A percentile compares a stretch with the other conserved stretches of the same genome.
phyloP scores from a whole-genome alignment of 2,113 vertebrate genomes.

The Nyctibius bracteatus region DNA sequence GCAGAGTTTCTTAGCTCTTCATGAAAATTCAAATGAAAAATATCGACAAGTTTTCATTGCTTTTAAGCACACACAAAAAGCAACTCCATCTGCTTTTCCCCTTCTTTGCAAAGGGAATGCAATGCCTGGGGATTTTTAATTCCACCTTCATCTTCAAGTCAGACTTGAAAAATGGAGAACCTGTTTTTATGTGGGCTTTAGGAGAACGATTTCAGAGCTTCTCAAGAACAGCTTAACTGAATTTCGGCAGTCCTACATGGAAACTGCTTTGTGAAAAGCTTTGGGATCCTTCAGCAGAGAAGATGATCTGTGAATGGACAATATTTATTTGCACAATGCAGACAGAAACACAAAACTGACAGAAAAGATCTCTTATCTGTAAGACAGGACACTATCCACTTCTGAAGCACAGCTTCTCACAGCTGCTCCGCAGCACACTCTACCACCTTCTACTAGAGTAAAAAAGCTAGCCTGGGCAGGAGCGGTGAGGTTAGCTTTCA shows the following conservation, averaged over 20 bases:
- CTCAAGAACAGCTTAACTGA: neutral
- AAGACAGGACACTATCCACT: neutral
- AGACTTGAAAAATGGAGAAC: neutral
- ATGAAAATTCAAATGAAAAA: conserved; percentile 62
- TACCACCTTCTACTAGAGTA: neutral
- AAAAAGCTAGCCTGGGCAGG: neutral
- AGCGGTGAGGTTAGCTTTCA: neutral
- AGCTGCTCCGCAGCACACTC: neutral
- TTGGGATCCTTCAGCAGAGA: neutral
- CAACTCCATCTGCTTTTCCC: conserved; percentile 1
- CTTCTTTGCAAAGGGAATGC: neutral
- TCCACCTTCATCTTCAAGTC: neutral
- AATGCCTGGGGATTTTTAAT: conserved; percentile 13
- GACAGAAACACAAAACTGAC: neutral
- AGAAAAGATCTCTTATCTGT: neutral
- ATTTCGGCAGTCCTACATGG: neutral
- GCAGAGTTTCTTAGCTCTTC: conserved; percentile 34
- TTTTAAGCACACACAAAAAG: neutral
- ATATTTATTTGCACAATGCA: neutral
- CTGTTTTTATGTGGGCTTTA: neutral
- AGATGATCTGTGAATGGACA: neutral
- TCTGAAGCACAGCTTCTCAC: neutral
- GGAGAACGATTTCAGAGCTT: neutral
- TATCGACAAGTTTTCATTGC: conserved; percentile 30
- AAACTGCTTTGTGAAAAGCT: neutral